Percentiles rank a stretch among this genome's conserved stretches.
phyloP scores from a whole-genome alignment of 2,113 vertebrate genomes.

The Neofelis nebulosa region DNA sequence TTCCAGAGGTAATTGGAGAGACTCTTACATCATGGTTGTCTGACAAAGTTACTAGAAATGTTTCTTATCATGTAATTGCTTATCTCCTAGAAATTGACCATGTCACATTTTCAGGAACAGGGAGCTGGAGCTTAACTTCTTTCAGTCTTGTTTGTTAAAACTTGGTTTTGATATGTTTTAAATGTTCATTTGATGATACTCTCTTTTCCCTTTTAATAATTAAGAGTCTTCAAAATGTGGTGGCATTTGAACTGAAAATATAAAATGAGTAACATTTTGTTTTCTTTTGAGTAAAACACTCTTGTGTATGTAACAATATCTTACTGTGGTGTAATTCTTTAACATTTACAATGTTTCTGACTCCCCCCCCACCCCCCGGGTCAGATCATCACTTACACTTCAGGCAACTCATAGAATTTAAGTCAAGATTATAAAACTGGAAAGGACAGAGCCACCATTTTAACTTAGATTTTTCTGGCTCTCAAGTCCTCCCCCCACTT shows the following conservation, averaged over 20 bases:
- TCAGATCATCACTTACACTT: neutral
- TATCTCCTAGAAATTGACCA: neutral
- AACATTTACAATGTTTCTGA: neutral
- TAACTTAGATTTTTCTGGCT: conserved; percentile 29
- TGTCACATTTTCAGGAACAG: conserved; percentile 9
- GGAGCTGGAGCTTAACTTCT: conserved; percentile 19
- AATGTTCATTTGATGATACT: neutral
- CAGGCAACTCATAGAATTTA: neutral
- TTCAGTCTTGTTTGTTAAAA: conserved; percentile 42
- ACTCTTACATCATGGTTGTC: neutral
- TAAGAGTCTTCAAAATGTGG: conserved; percentile 41
- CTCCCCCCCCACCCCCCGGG: fast-evolving
- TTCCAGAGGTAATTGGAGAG: neutral
- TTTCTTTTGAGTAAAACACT: conserved; percentile 50
- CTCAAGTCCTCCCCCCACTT: neutral
- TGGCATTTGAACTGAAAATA: neutral
- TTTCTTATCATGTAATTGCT: neutral
- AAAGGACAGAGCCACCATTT: conserved; percentile 24
- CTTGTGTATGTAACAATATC: neutral
- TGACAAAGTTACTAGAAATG: conserved; percentile 25
- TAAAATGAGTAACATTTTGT: conserved; percentile 30
- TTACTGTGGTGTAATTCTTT: neutral
- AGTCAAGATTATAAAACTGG: conserved; percentile 39
- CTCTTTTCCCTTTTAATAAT: conserved; percentile 29
- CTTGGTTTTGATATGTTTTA: neutral